Conservation (phyloP, 2,888 invertebrate genomes). For the Protula sp. region DNA sequence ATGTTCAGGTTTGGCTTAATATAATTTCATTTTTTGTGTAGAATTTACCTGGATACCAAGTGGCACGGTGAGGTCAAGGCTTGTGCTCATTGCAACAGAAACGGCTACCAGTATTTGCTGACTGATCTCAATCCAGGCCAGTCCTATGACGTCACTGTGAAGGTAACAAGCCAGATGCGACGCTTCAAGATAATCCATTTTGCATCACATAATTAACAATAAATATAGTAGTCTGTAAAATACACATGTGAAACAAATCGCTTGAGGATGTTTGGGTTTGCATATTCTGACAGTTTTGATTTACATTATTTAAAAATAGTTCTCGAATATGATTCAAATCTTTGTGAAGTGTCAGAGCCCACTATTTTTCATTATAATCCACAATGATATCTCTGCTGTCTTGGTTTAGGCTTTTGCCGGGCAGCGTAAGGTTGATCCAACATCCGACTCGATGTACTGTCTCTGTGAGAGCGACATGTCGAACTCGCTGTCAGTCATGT, state of each 20-base stretch:
- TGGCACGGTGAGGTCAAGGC: constrained; percentile 50
- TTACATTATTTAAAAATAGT: too few relatives aligned
- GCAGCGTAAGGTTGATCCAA: constrained; percentile 27
- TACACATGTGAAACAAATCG: too few relatives aligned
- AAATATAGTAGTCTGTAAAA: too few relatives aligned
- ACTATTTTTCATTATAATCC: too few relatives aligned
- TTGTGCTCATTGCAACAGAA: constrained; percentile 38
- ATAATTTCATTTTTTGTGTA: too few relatives aligned
- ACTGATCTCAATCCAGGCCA: constrained; percentile 45
- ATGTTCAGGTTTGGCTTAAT: too few relatives aligned
- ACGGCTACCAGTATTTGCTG: constrained; percentile 50
- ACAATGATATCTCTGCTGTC: neutral
- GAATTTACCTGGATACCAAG: constrained; percentile 46
- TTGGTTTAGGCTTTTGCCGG: constrained; percentile 8
- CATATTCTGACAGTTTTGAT: too few relatives aligned
- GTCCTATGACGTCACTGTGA: constrained; percentile 47
- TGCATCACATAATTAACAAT: neutral
- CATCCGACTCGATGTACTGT: constrained; percentile 41
- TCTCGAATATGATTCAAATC: too few relatives aligned
- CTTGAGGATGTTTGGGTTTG: too few relatives aligned
- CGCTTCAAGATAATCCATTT: neutral
- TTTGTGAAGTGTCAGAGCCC: too few relatives aligned
- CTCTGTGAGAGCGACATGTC: constrained; percentile 46
- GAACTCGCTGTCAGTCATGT: constrained; percentile 45
- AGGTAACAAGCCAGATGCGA: constrained; percentile 29